These are phyloP conservation scores for Mallotus villosus DNA, from an alignment of 2,797 vertebrate genomes.

Conservation along the genomic window DNA sequence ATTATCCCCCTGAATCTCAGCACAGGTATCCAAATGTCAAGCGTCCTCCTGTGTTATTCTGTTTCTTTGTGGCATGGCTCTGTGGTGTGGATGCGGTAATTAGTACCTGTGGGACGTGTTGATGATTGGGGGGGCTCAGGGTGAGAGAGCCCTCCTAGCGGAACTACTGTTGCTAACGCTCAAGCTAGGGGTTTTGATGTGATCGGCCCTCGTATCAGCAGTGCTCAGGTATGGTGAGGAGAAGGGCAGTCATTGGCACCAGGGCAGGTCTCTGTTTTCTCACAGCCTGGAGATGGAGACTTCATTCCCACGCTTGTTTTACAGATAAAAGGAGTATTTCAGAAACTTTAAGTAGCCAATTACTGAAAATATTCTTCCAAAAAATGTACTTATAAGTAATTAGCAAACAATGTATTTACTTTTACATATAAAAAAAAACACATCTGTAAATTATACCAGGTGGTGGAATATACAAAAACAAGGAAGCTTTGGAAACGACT, in stretches of 20 bases:
- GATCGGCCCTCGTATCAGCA: constrained; percentile 38
- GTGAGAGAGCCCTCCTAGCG: constrained; percentile 53
- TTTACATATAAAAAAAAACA: neutral
- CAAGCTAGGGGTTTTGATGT: constrained; percentile 62
- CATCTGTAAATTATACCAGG: constrained; percentile 46
- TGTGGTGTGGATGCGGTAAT: constrained; percentile 68
- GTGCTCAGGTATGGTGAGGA: constrained; percentile 49
- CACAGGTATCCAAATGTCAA: constrained; percentile 79
- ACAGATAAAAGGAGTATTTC: neutral
- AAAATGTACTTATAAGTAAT: neutral
- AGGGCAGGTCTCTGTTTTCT: constrained; percentile 58
- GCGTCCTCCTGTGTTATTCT: constrained; percentile 48
- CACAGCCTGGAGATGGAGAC: constrained; percentile 46
- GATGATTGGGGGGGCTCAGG: constrained; percentile 64
- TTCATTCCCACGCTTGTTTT: constrained; percentile 55
- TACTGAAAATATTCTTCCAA: neutral
- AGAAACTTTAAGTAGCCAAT: neutral
- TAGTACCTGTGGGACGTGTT: constrained; percentile 78
- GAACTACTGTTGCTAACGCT: constrained; percentile 47
- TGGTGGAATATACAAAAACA: constrained; percentile 48
- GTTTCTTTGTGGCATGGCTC: constrained; percentile 56
- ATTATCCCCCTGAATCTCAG: constrained; percentile 71
- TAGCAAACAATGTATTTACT: neutral
- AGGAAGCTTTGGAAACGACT: constrained; percentile 63
- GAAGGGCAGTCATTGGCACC: constrained; percentile 39